Percentiles rank a stretch among this genome's conserved stretches.
phyloP scores from a whole-genome alignment of 2,797 vertebrate species.

The Petrocephalus sullivani region DNA sequence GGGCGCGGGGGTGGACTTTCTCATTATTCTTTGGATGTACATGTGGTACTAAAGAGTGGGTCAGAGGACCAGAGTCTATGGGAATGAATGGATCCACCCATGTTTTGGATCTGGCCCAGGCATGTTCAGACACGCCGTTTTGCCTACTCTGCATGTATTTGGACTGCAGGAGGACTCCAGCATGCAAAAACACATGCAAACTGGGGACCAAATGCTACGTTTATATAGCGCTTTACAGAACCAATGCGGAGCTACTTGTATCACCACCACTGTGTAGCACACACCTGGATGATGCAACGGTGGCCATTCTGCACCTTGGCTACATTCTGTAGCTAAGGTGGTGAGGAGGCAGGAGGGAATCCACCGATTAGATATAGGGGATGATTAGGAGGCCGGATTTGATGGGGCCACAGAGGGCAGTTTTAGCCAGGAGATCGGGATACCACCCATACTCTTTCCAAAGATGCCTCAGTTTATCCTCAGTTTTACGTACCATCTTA shows the following conservation, averaged over 20 bases:
- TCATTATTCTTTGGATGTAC: background rate
- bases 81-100: background rate
- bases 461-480: background rate
- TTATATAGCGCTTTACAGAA: background rate
- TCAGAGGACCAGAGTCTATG: background rate
- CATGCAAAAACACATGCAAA: background rate
- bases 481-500: background rate
- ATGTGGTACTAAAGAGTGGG: background rate
- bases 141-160: background rate
- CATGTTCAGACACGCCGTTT: background rate
- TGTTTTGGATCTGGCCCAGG: too few species aligned
- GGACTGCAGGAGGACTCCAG: background rate
- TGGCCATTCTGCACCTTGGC: background rate
- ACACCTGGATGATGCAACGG: background rate
- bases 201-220: background rate
- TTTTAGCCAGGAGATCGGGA: background rate
- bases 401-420: background rate
- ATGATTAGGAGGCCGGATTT: background rate
- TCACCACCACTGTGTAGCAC: background rate
- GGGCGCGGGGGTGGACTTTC: background rate
- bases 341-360: background rate
- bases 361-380: background rate
- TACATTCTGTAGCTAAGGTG: background rate
- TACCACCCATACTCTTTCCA: background rate
- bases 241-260: background rate